Evolutionary conservation across 2,797 vertebrate genomes (phyloP).

Genomic region (Adelosebastes latens): DNA sequence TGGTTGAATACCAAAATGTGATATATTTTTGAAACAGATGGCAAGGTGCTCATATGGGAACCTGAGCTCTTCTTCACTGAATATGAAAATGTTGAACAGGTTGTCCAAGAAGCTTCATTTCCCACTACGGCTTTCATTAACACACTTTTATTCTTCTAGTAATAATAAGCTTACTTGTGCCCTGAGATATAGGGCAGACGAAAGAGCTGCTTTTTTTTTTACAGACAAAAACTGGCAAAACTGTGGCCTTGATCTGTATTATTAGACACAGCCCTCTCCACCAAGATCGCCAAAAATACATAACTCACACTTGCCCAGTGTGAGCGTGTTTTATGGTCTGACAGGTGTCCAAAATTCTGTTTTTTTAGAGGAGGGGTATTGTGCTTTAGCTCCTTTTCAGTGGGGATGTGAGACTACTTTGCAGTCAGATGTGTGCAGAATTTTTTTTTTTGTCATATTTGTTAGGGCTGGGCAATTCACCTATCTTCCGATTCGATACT

Average conservation of each 20-base stretch:
- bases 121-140: slow-evolving; percentile 61
- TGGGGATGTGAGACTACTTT: not conserved
- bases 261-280: slow-evolving; percentile 7
- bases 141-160: slow-evolving; percentile 53
- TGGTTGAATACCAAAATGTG: slow-evolving; percentile 38
- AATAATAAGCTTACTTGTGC: slow-evolving; percentile 26
- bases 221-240: not conserved
- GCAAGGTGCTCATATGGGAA: slow-evolving; percentile 63
- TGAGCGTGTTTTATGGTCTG: slow-evolving; percentile 20
- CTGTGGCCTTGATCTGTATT: slow-evolving; percentile 8
- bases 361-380: slow-evolving; percentile 21
- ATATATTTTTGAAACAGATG: slow-evolving; percentile 69
- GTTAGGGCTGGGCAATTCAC: too few species aligned
- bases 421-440: not conserved
- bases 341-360: slow-evolving; percentile 33
- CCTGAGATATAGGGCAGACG: slow-evolving; percentile 32
- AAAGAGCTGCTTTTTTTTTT: slow-evolving; percentile 5
- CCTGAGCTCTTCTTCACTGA: slow-evolving; percentile 66
- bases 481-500: too few species aligned
- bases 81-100: slow-evolving; percentile 71
- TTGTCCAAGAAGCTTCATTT: slow-evolving; percentile 58
- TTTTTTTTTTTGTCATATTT: too few species aligned
- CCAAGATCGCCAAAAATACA: not conserved
- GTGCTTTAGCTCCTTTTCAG: slow-evolving; percentile 8
- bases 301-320: not conserved